Conservation (phyloP, 2,888 invertebrate species). For the Cheilosia soror region DNA sequence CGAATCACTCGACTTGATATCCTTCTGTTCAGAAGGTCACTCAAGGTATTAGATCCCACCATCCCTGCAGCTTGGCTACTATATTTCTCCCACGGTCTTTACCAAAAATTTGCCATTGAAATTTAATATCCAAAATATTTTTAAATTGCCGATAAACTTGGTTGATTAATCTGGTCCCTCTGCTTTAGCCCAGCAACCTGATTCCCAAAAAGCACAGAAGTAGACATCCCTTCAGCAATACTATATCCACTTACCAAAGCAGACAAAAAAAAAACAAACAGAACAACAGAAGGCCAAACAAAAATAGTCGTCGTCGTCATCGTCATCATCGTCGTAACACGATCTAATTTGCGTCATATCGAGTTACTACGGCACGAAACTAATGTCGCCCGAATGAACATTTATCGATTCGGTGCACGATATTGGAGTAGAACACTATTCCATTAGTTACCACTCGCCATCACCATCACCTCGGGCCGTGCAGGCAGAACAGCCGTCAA, state of each 20-base stretch:
- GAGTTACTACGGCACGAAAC: slow-evolving; percentile 64
- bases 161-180: slow-evolving; percentile 1
- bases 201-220: slow-evolving; percentile 50
- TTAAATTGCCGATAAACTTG: slow-evolving; percentile 16
- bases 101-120: slow-evolving; percentile 38
- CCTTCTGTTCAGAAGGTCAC: neutral
- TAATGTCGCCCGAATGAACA: slow-evolving; percentile 67
- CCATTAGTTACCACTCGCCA: slow-evolving; percentile 26
- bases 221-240: slow-evolving; percentile 60
- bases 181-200: slow-evolving; percentile 4
- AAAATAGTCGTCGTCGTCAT: neutral
- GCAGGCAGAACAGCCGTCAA: slow-evolving; percentile 20
- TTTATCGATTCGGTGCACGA: slow-evolving; percentile 68
- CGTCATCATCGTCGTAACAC: slow-evolving; percentile 48
- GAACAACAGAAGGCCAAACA: slow-evolving; percentile 42
- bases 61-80: neutral
- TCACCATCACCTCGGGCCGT: slow-evolving; percentile 1
- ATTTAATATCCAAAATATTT: slow-evolving; percentile 28
- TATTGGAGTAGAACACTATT: slow-evolving; percentile 34
- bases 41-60: neutral
- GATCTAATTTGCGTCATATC: slow-evolving; percentile 70
- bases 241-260: slow-evolving; percentile 36
- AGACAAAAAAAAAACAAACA: neutral
- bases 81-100: slow-evolving; percentile 61
- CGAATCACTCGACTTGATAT: slow-evolving; percentile 1